Percentiles rank a stretch among this genome's conserved stretches.
phyloP scores from a whole-genome alignment of 2,113 vertebrate species.

The Zosterops japonicus region DNA sequence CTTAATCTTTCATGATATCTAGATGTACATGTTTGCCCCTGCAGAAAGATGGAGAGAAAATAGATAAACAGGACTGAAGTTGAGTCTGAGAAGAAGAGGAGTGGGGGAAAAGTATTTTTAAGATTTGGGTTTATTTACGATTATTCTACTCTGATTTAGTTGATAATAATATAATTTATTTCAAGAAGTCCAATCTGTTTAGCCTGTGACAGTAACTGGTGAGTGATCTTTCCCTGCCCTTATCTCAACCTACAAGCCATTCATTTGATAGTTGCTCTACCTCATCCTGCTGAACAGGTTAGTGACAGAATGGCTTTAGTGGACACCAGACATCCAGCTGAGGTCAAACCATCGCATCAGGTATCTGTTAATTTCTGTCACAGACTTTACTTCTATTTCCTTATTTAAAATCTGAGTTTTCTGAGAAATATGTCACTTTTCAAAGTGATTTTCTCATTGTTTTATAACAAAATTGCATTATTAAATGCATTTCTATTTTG shows the following conservation, averaged over 20 bases:
- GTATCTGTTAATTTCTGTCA: background rate
- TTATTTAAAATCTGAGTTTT: background rate
- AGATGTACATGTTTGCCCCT: too few relatives aligned
- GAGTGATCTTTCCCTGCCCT: background rate
- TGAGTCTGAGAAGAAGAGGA: background rate
- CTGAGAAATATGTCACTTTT: background rate
- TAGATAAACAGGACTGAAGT: background rate
- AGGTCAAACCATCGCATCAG: background rate
- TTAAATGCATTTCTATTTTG: background rate
- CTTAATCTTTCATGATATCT: background rate
- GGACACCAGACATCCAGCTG: background rate
- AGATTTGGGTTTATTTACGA: background rate
- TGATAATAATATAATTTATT: background rate
- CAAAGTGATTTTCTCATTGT: background rate
- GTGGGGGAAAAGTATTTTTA: background rate
- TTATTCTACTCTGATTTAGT: background rate
- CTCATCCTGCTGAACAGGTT: background rate
- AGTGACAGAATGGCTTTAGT: background rate
- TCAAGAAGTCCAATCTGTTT: background rate
- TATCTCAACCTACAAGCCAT: rapidly evolving
- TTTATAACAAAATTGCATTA: background rate
- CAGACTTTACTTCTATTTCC: background rate
- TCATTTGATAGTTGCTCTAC: background rate
- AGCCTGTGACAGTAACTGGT: background rate
- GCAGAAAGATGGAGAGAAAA: background rate